Evolutionary conservation across 1,140 invertebrate species (phyloP), one percentile per base, ranked within the genome.

Genomic region (Drosophila lacertosa): DNA sequence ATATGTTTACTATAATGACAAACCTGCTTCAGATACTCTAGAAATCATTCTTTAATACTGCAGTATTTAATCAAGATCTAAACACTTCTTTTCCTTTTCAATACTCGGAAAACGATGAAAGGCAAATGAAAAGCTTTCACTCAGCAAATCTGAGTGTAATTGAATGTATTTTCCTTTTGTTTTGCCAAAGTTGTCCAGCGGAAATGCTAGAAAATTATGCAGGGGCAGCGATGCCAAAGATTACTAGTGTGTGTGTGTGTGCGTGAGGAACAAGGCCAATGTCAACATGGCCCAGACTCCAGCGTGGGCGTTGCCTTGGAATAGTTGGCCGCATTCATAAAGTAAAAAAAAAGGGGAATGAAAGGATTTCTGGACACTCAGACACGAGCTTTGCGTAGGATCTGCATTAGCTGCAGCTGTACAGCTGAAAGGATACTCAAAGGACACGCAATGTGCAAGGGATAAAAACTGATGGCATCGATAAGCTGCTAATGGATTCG

Each of bases 191-290:
- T 35, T 39, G 6, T 10, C 22, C 16, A 47, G 26, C 13, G 10
- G 32, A 44, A 65, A 55, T 57, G 42, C 42, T 47, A 57, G 55
- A 65, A 48, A 33, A 47, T 57, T 57, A 65, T 65, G 62, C 62
- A 55, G 22, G 39, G 42, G 16, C 51, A 65, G 62, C 40, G 7
- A 47, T 11, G 20, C 29, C 32, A 55, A 55, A 24, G 40, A 33
- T 32, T 35, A 20, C 59, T 26, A 51, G 9, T 37, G 13, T 32
- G 22, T 20, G 33, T n/a, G n/a, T n/a, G n/a, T n/a, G n/a, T n/a
- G n/a, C n/a, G n/a, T n/a, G n/a, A n/a, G 22, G 16, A 44, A 37
- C 39, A 37, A 16, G 4, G 54, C 11, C 64, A 44, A 51, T 59
- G 64, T 60, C 55, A 60, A 68, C 44, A 55, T 4, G 44, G 48